These are phyloP conservation scores for Gastracanthus pulcherrimus DNA, from an alignment of 2,888 invertebrate genomes.

Conservation along the genomic window DNA sequence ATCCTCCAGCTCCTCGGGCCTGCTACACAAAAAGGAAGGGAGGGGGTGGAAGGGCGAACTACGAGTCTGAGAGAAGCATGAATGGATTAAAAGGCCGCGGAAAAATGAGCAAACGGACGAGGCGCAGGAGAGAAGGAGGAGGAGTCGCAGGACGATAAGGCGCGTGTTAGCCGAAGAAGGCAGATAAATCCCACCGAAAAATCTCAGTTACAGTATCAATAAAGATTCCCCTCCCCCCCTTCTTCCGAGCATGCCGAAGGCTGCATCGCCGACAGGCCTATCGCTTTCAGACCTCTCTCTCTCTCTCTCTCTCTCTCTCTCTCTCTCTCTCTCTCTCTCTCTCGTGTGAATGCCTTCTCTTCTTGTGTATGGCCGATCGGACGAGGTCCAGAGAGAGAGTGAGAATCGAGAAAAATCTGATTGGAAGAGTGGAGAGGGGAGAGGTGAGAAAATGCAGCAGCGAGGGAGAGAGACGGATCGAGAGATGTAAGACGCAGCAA, in stretches of 20 bases:
- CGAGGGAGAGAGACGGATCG: too few species aligned
- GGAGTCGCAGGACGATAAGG: conserved; percentile 55
- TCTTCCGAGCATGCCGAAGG: conserved; percentile 10
- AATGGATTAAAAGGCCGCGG: conserved; percentile 31
- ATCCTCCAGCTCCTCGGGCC: neutral
- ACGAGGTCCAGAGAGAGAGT: neutral
- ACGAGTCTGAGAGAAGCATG: conserved; percentile 5
- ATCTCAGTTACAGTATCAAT: conserved; percentile 67
- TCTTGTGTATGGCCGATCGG: conserved; percentile 22
- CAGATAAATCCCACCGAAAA: conserved; percentile 60
- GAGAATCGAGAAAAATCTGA: conserved; percentile 45
- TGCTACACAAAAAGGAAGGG: neutral
- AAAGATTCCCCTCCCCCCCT: conserved; percentile 59
- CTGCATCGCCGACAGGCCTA: conserved; percentile 63
- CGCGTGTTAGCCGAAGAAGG: conserved; percentile 57
- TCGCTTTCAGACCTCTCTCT: conserved; percentile 58
- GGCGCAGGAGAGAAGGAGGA: neutral
- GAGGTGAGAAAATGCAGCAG: conserved; percentile 27
- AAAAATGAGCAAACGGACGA: conserved; percentile 36
- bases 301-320: conserved; percentile 18
- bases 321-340: neutral
- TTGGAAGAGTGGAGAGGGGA: conserved; percentile 3
- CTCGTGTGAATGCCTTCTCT: too few species aligned
- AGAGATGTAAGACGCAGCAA: too few species aligned
- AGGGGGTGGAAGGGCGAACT: neutral